Percentiles rank a stretch among this genome's conserved stretches.
These are phyloP conservation scores for Crypturellus tataupa DNA, from an alignment of 2,797 vertebrate species.

Conservation along the genomic window DNA sequence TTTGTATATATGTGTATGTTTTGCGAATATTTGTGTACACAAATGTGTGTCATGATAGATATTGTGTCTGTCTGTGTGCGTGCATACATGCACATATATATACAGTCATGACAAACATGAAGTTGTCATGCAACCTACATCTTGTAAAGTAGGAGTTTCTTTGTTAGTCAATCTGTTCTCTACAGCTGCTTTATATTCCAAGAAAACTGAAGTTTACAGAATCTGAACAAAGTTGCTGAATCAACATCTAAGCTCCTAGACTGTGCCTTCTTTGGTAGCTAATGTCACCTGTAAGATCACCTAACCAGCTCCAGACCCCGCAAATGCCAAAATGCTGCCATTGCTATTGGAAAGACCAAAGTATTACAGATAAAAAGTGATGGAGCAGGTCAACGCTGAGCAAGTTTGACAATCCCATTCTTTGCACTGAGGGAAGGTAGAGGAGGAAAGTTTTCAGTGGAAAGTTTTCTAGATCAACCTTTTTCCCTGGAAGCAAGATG, in stretches of 20 bases:
- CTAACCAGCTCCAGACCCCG: not conserved
- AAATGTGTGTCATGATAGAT: not conserved
- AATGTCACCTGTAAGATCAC: not conserved
- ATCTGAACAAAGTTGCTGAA: not conserved
- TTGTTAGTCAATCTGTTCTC: not conserved
- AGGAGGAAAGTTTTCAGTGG: not conserved
- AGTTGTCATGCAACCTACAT: not conserved
- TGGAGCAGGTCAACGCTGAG: not conserved
- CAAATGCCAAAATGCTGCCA: not conserved
- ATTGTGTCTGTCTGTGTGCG: not conserved
- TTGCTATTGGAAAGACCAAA: not conserved
- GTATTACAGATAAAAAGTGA: not conserved
- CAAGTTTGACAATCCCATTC: not conserved
- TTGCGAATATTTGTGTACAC: not conserved
- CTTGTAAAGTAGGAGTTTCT: not conserved
- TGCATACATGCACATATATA: not conserved
- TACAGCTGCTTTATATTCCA: not conserved
- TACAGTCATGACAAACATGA: not conserved
- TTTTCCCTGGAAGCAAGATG: not conserved
- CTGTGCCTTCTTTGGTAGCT: not conserved
- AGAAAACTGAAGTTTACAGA: not conserved
- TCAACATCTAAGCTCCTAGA: not conserved
- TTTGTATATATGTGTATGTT: not conserved
- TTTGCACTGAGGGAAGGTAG: rapidly evolving
- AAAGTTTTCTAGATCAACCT: not conserved